These are phyloP conservation scores for Turritopsis rubra DNA, from an alignment of 30 jellyfish, hydroid and myxozoan genomes.

Conservation along the genomic window DNA sequence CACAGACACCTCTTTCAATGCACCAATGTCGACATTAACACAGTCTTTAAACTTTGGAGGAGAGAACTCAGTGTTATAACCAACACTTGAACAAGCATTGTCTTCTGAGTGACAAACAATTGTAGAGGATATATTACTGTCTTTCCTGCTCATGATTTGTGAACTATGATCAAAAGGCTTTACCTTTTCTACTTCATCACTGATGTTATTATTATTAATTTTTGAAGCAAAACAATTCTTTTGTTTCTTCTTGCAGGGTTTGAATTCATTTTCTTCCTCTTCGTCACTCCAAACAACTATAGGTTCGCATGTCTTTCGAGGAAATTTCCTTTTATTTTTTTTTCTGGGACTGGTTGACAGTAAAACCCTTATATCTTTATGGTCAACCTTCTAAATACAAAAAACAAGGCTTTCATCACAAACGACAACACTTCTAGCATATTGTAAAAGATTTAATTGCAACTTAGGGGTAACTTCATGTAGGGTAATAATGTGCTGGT, in stretches of 20 bases:
- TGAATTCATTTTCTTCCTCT: slow-evolving; percentile 20
- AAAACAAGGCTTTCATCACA: neutral
- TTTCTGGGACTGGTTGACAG: neutral
- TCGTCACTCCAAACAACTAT: slow-evolving; percentile 13
- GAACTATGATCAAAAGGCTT: neutral
- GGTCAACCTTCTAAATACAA: slow-evolving; percentile 18
- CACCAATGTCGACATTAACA: neutral
- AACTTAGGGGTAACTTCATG: no score
- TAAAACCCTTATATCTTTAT: slow-evolving; percentile 15
- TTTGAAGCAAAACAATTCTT: neutral
- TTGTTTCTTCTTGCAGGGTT: slow-evolving; percentile 15
- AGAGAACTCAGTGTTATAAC: neutral
- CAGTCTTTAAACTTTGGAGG: neutral
- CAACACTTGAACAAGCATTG: neutral
- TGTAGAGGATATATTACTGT: neutral
- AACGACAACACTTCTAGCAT: neutral
- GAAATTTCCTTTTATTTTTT: neutral
- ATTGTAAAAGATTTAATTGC: no score
- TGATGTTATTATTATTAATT: neutral
- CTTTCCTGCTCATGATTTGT: neutral
- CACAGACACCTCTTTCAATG: neutral
- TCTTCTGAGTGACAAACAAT: neutral
- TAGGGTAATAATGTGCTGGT: no score
- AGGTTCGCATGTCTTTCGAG: neutral
- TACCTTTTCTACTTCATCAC: neutral